Base-by-base conservation (phyloP, 2,113 vertebrate species). In the Notechis scutatus region DNA sequence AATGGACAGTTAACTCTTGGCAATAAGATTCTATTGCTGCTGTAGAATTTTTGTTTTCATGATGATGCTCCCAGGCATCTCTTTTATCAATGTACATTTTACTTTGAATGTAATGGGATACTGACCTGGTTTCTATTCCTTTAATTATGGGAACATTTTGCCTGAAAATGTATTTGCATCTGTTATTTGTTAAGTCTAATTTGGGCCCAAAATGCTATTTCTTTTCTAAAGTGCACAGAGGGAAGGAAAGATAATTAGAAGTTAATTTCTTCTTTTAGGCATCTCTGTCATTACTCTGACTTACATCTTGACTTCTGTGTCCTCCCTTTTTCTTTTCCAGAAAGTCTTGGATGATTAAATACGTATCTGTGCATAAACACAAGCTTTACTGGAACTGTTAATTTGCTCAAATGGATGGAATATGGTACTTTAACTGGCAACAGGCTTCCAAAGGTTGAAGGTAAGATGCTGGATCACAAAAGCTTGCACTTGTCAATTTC, bases 381-480 rank as follows among this genome's bases (percentile, higher is more conserved):
- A 90, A 92, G 50, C 94, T 50, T 39, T n/a, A 3, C 34, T 93
- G 15, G 42, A 90, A 0, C 23, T 56, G 89, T 55, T 93, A 52
- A 89, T n/a, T 91, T 92, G 52, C 94, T 96, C 96, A 94, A 92
- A 97, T 97, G 97, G 93, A 91, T 92, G 96, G 96, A 97, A 94
- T 95, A 96, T 97, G 96, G 95, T 97, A 96, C 91, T 93, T 96
- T 95, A 97, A 96, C 85, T 97, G 97, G 97, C 97, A 97, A 93
- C 97, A 95, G 93, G 97, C 97, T 59, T 97, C 97, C 97, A 98
- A 96, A 98, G 98, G 97, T 94, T 97, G 96, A 98, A 97, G 97
- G 98, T 90, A 39, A 85, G 88, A 47, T 5, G 5, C 34, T 54
- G 57, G 87, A 5, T 26, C 0, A 57, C 64, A 45, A 56, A 69